phyloP scores from a whole-genome alignment of 2,113 vertebrate genomes.

The Oplegnathus fasciatus region DNA sequence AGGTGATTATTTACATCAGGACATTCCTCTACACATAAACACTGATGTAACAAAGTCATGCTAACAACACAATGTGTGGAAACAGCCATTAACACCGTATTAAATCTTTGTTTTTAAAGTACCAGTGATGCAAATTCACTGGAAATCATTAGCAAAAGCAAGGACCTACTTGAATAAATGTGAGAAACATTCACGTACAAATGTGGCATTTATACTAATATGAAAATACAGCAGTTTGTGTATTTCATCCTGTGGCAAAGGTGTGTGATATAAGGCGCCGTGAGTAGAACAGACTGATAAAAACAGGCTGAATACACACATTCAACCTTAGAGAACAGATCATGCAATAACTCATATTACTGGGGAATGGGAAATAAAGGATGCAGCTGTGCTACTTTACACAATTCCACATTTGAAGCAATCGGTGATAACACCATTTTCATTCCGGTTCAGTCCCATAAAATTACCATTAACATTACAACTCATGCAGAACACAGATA shows the following conservation, averaged over 20 bases:
- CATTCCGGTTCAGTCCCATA: slow-evolving; percentile 98
- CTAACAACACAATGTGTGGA: not conserved
- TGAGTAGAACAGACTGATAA: slow-evolving; percentile 62
- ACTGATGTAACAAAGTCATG: not conserved
- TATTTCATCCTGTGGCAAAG: slow-evolving; percentile 49
- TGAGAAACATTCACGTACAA: slow-evolving; percentile 28
- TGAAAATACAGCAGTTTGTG: slow-evolving; percentile 46
- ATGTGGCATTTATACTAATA: slow-evolving; percentile 45
- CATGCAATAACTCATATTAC: slow-evolving; percentile 94
- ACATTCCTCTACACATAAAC: not conserved
- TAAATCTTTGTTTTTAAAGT: not conserved
- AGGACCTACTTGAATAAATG: slow-evolving; percentile 23
- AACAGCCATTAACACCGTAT: not conserved
- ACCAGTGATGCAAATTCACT: not conserved
- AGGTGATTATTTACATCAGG: not conserved
- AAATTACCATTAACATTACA: slow-evolving; percentile 99
- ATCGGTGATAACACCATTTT: slow-evolving; percentile 97
- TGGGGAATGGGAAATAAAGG: slow-evolving; percentile 91
- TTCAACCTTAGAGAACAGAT: slow-evolving; percentile 90
- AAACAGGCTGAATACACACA: slow-evolving; percentile 87
- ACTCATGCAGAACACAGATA: slow-evolving; percentile 99
- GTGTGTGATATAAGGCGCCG: slow-evolving; percentile 50
- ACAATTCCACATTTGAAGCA: slow-evolving; percentile 96
- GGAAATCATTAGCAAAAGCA: slow-evolving; percentile 25
- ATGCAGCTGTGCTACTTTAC: slow-evolving; percentile 92